Conservation (phyloP, 2,797 vertebrate species). For the Amniataba percoides region DNA sequence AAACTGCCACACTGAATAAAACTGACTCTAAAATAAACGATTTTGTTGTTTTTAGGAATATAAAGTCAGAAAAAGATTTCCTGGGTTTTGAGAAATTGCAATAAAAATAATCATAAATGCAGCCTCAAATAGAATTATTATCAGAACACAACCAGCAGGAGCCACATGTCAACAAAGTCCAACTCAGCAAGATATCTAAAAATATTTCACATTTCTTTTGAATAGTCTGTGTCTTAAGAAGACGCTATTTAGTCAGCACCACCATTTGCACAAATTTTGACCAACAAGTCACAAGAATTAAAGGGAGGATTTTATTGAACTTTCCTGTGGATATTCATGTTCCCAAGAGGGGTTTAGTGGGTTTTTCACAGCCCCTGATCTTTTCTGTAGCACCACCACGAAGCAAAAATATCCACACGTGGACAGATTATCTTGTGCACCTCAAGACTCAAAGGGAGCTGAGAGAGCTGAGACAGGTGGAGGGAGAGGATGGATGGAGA, state of each 20-base stretch:
- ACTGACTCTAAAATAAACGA: background rate
- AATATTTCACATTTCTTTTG: background rate
- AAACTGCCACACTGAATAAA: background rate
- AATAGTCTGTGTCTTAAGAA: background rate
- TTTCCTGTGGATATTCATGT: accelerated
- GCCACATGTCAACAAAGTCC: background rate
- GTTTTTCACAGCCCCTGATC: background rate
- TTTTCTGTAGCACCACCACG: background rate
- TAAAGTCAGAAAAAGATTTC: background rate
- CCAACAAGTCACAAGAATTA: too few relatives aligned
- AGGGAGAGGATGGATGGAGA: background rate
- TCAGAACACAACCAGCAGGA: background rate
- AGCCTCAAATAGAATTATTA: too few relatives aligned
- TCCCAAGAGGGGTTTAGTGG: background rate
- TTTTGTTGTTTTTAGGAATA: background rate
- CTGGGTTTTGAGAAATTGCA: background rate
- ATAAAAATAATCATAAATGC: background rate
- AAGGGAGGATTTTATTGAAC: background rate
- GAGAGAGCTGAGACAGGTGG: background rate
- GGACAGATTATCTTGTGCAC: slow-evolving; percentile 4
- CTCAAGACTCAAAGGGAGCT: slow-evolving; percentile 21
- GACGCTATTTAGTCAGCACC: too few relatives aligned
- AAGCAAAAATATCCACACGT: slow-evolving; percentile 8
- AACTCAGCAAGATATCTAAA: background rate
- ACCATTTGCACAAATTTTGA: background rate